Conservation (phyloP, 2,888 invertebrate species). For the Plagodis dolabraria region DNA sequence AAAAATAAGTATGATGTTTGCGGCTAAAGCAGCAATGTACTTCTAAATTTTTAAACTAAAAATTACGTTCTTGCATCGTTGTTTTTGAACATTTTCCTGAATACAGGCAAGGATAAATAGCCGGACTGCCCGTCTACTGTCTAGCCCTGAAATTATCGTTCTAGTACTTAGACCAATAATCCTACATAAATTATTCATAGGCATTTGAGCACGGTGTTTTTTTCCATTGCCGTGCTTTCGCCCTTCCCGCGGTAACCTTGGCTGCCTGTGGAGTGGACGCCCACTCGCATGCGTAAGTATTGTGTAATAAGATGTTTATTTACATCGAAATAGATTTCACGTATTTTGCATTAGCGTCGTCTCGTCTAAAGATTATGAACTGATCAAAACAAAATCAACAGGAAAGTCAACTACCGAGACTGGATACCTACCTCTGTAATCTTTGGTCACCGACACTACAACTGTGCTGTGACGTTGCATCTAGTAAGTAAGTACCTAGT, state of each 20-base stretch:
- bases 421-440: too few relatives aligned
- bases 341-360: constrained; percentile 45
- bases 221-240: constrained; percentile 44
- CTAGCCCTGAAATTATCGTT: constrained; percentile 31
- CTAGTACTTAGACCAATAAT: constrained; percentile 26
- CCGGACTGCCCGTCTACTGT: constrained; percentile 57
- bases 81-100: constrained; percentile 24
- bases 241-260: constrained; percentile 76
- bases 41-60: constrained; percentile 22
- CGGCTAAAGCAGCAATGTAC: constrained; percentile 26
- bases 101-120: constrained; percentile 28
- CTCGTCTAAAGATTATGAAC: constrained; percentile 17
- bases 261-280: constrained; percentile 49
- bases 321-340: constrained; percentile 60
- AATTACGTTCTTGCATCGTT: constrained; percentile 5
- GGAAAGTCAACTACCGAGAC: not conserved
- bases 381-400: constrained; percentile 19
- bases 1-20: constrained; percentile 1
- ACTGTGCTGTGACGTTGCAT: too few relatives aligned
- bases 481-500: too few relatives aligned
- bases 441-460: too few relatives aligned
- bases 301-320: constrained; percentile 70
- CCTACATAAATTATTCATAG: not conserved
- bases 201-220: constrained; percentile 20
- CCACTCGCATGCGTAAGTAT: constrained; percentile 60